Conservation (phyloP, 2,113 vertebrate genomes). For the Micromys minutus region DNA sequence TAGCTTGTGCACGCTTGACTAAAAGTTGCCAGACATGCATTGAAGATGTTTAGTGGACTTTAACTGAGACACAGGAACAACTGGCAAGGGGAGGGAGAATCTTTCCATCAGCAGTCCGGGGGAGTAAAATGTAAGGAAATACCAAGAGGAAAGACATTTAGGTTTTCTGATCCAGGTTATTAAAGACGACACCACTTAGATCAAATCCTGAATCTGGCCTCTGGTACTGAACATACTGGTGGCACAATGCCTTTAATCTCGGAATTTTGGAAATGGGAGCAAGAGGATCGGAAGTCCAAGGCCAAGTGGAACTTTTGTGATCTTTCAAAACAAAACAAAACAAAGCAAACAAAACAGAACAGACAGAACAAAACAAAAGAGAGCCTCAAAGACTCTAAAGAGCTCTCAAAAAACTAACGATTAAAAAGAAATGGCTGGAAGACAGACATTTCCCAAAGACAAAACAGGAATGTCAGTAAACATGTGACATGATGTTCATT, state of each 20-base stretch:
- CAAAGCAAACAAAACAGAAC: background rate
- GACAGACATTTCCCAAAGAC: background rate
- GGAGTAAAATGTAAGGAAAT: background rate
- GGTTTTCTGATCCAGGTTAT: background rate
- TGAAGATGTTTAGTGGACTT: background rate
- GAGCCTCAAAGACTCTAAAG: background rate
- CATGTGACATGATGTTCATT: background rate
- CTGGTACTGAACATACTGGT: too few species aligned
- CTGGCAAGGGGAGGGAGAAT: rapidly evolving
- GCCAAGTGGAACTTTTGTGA: background rate
- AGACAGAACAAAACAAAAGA: background rate
- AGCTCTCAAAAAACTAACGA: background rate
- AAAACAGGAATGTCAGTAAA: background rate
- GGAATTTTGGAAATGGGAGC: background rate
- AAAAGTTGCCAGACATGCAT: background rate
- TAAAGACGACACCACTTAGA: background rate
- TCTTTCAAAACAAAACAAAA: background rate
- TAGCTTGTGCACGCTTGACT: background rate
- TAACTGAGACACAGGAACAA: background rate
- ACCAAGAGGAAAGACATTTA: background rate
- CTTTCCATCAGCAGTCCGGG: background rate
- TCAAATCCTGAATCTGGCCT: too few species aligned
- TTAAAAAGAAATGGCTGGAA: background rate
- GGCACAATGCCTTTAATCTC: background rate
- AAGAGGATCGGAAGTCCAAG: background rate